Conservation (phyloP, 2,797 vertebrate genomes). For the Chloroceryle amazona region DNA sequence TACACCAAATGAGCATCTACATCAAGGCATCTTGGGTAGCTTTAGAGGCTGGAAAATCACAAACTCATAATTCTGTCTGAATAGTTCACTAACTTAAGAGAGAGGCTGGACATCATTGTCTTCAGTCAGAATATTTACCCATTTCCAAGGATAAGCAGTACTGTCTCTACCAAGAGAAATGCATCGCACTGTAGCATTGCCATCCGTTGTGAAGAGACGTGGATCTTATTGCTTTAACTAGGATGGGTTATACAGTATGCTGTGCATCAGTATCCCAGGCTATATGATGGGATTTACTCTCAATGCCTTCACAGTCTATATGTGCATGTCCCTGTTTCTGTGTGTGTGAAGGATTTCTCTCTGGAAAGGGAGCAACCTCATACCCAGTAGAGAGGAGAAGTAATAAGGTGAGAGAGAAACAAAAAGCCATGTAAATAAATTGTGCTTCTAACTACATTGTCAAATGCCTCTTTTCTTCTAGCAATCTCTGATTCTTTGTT, state of each 20-base stretch:
- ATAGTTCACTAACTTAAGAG: neutral
- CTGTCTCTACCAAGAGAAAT: neutral
- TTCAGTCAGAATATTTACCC: neutral
- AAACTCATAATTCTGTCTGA: neutral
- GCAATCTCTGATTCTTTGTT: neutral
- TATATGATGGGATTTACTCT: fast-evolving
- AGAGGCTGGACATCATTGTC: neutral
- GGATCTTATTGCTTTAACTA: neutral
- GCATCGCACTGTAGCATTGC: fast-evolving
- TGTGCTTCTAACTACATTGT: neutral
- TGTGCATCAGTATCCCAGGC: neutral
- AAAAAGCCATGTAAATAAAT: neutral
- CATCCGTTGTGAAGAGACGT: fast-evolving
- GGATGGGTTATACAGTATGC: no score
- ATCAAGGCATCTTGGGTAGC: neutral
- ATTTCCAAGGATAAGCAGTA: neutral
- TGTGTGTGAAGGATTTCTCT: neutral
- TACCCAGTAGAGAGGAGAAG: fast-evolving
- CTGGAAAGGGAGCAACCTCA: neutral
- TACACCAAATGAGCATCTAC: neutral
- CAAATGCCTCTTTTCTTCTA: neutral
- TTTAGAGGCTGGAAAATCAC: neutral
- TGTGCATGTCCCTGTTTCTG: fast-evolving
- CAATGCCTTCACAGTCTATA: fast-evolving
- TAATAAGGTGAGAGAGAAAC: neutral